These are phyloP conservation scores for Drosophila suzukii DNA, from an alignment of 1,140 invertebrate genomes.

Conservation along the genomic window DNA sequence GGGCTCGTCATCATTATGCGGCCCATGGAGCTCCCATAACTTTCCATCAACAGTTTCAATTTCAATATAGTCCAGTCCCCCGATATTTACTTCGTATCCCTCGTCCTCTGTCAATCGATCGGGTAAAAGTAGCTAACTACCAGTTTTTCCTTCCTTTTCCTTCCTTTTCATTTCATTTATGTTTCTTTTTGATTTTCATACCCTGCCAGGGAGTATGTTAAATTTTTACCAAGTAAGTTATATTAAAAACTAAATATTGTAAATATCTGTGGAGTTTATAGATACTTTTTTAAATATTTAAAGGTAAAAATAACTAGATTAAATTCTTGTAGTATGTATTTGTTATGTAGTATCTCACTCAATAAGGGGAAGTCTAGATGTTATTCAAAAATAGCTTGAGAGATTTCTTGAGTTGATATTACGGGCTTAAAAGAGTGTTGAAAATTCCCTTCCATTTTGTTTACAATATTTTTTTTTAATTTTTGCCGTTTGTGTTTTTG, in stretches of 20 bases:
- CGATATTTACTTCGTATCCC: conserved; percentile 18
- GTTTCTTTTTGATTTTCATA: conserved; percentile 19
- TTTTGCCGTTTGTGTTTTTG: conserved; percentile 7
- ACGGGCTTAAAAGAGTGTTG: background rate
- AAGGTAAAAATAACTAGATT: too few relatives aligned
- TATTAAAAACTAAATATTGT: background rate
- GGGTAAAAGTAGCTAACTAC: conserved; percentile 74
- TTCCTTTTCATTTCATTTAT: conserved; percentile 19
- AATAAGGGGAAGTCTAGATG: too few relatives aligned
- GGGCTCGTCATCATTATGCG: conserved; percentile 53
- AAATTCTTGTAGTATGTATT: too few relatives aligned
- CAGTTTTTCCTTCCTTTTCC: conserved; percentile 62
- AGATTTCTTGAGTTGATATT: background rate
- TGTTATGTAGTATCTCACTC: too few relatives aligned
- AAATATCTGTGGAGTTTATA: too few relatives aligned
- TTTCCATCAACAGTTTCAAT: conserved; percentile 76
- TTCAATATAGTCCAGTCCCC: conserved; percentile 51
- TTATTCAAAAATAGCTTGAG: too few relatives aligned
- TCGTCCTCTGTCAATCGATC: conserved; percentile 29
- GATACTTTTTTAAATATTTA: too few relatives aligned
- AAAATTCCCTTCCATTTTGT: background rate
- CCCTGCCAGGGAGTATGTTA: conserved; percentile 4
- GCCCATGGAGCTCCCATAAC: conserved; percentile 54
- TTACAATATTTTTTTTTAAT: background rate
- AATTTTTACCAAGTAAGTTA: background rate